These are phyloP conservation scores for Oceanodroma tethys DNA, from an alignment of 2,113 vertebrate genomes.

Conservation along the genomic window DNA sequence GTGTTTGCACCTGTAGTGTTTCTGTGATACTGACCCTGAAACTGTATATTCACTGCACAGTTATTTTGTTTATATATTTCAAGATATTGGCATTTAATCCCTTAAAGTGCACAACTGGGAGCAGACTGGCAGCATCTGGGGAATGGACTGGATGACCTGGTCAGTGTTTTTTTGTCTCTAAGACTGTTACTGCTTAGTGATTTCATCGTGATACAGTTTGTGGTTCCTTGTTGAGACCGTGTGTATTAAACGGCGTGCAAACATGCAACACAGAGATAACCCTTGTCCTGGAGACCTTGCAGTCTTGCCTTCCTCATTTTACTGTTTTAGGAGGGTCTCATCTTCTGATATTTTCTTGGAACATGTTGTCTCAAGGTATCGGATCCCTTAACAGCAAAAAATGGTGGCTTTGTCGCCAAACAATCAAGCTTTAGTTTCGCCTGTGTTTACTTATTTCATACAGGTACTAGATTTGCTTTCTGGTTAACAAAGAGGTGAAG, in stretches of 20 bases:
- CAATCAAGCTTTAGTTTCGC: not conserved
- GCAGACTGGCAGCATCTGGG: not conserved
- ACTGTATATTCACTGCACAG: not conserved
- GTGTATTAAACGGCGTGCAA: fast-evolving
- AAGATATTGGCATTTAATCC: not conserved
- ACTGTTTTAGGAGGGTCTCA: not conserved
- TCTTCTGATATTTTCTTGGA: not conserved
- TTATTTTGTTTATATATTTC: not conserved
- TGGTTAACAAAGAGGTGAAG: not conserved
- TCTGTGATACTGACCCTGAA: not conserved
- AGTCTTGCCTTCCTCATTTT: not conserved
- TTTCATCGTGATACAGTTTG: not conserved
- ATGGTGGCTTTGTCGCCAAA: not conserved
- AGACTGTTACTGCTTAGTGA: not conserved
- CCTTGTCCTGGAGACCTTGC: not conserved
- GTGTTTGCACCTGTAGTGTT: not conserved
- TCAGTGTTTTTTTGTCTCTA: not conserved
- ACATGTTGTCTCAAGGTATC: not conserved
- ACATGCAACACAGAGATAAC: not conserved
- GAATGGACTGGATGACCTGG: not conserved
- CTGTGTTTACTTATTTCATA: not conserved
- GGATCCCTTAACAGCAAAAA: not conserved
- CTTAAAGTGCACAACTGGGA: not conserved
- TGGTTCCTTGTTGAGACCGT: not conserved
- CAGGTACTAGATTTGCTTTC: not conserved